phyloP scores from a whole-genome alignment of 2,888 invertebrate species.

The Embidobia sp. region DNA sequence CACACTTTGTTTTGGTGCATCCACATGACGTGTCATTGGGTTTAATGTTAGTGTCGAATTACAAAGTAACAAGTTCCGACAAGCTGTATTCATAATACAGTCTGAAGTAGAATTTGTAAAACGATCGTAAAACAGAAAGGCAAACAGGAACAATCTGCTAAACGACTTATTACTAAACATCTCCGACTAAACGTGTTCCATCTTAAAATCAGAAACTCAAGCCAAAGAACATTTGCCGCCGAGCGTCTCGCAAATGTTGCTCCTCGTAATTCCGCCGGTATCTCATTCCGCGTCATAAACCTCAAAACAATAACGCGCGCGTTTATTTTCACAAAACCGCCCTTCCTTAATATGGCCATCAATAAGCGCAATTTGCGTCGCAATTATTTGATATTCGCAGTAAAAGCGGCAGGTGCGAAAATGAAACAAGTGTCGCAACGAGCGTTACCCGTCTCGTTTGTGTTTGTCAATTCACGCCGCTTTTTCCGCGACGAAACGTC shows the following conservation, averaged over 20 bases:
- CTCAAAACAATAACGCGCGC: constrained; percentile 44
- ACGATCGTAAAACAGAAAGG: not conserved
- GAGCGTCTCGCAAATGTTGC: constrained; percentile 1
- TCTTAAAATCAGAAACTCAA: not conserved
- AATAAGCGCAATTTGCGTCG: constrained; percentile 33
- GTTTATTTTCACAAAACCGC: constrained; percentile 36
- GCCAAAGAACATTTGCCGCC: not conserved
- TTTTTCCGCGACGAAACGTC: constrained; percentile 43
- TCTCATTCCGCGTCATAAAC: constrained; percentile 33
- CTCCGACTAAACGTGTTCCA: not conserved
- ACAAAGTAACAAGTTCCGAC: too few species aligned
- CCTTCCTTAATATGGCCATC: constrained; percentile 45
- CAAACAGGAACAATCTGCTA: too few species aligned
- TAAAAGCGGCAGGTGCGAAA: constrained; percentile 53
- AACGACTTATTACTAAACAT: constrained; percentile 2
- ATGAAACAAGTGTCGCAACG: constrained; percentile 50
- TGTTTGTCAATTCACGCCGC: constrained; percentile 50
- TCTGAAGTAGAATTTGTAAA: too few species aligned
- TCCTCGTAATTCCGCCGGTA: constrained; percentile 1
- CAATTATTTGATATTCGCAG: constrained; percentile 35
- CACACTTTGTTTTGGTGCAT: too few species aligned
- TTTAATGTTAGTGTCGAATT: too few species aligned
- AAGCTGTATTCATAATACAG: too few species aligned
- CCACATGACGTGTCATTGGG: too few species aligned
- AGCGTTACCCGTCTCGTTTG: constrained; percentile 44